Evolutionary conservation across 2,797 vertebrate species (phyloP).

Genomic region (Microctenopoma stevenorrisi): DNA sequence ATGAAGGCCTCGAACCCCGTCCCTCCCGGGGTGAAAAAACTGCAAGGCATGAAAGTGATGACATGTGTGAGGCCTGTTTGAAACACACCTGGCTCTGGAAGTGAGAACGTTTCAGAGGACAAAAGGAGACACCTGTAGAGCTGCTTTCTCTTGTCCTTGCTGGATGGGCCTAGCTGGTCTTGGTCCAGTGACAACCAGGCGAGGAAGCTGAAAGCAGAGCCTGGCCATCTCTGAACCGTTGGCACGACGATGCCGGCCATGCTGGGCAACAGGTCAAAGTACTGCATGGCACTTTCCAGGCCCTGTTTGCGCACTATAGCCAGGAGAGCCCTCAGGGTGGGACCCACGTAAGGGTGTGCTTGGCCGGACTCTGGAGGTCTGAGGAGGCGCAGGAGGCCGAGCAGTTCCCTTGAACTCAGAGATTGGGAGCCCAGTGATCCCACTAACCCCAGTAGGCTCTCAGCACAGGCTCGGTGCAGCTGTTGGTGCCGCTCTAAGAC

Average conservation of each 20-base stretch:
- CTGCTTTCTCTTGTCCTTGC: constrained; percentile 95
- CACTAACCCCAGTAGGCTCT: constrained; percentile 91
- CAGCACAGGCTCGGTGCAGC: constrained; percentile 88
- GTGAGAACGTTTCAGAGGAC: too few species aligned
- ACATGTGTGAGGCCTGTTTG: neutral
- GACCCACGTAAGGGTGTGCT: constrained; percentile 87
- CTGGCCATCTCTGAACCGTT: constrained; percentile 91
- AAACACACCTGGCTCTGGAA: neutral
- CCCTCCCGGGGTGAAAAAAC: constrained; percentile 94
- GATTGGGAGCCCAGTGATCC: constrained; percentile 95
- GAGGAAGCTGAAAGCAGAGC: constrained; percentile 92
- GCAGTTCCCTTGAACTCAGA: constrained; percentile 89
- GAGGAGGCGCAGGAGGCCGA: constrained; percentile 87
- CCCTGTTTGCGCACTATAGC: constrained; percentile 94
- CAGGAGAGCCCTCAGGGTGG: constrained; percentile 88
- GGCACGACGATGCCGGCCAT: constrained; percentile 95
- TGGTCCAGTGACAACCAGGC: constrained; percentile 97
- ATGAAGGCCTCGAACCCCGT: constrained; percentile 98
- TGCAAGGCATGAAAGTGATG: constrained; percentile 54
- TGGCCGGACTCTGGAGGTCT: constrained; percentile 82
- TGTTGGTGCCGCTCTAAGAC: constrained; percentile 81
- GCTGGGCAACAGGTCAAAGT: constrained; percentile 93
- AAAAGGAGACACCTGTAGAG: constrained; percentile 88
- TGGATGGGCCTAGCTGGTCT: constrained; percentile 84
- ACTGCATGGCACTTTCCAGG: constrained; percentile 93